Conservation (phyloP, 2,113 vertebrate genomes). For the Lipophrys pholis region DNA sequence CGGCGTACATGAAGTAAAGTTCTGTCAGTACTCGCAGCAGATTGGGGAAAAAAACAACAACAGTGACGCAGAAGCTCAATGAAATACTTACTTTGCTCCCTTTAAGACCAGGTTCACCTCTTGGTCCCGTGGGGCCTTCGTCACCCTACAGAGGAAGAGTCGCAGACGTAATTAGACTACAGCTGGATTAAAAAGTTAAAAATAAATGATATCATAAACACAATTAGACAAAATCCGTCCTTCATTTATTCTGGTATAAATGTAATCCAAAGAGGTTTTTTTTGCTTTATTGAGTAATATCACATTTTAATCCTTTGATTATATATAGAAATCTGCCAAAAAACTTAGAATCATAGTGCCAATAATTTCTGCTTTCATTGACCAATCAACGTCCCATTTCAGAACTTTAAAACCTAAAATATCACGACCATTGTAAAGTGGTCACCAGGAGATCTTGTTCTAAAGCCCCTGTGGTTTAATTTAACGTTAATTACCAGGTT, state of each 20-base stretch:
- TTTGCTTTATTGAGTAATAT: too few relatives aligned
- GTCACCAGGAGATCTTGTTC: not conserved
- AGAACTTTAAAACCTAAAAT: not conserved
- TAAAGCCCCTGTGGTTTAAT: not conserved
- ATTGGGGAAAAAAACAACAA: not conserved
- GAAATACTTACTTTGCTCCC: slow-evolving; percentile 68
- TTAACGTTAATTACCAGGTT: too few relatives aligned
- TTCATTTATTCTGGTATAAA: too few relatives aligned
- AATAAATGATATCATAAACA: too few relatives aligned
- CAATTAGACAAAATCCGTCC: too few relatives aligned
- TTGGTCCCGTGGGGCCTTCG: slow-evolving; percentile 68
- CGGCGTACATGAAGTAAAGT: slow-evolving; percentile 2
- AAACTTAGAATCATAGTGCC: too few relatives aligned
- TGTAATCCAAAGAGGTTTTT: too few relatives aligned
- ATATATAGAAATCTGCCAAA: too few relatives aligned
- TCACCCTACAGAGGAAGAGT: slow-evolving; percentile 70
- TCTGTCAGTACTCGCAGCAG: not conserved
- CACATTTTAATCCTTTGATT: too few relatives aligned
- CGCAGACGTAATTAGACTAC: not conserved
- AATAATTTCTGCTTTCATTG: too few relatives aligned
- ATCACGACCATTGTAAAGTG: too few relatives aligned
- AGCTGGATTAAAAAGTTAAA: too few relatives aligned
- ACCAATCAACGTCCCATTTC: not conserved
- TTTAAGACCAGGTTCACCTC: slow-evolving; percentile 69
- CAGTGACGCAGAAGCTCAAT: not conserved